Percentiles rank a stretch among this genome's conserved stretches.
phyloP scores from a whole-genome alignment of 2,113 vertebrate genomes.

The Pituophis catenifer region DNA sequence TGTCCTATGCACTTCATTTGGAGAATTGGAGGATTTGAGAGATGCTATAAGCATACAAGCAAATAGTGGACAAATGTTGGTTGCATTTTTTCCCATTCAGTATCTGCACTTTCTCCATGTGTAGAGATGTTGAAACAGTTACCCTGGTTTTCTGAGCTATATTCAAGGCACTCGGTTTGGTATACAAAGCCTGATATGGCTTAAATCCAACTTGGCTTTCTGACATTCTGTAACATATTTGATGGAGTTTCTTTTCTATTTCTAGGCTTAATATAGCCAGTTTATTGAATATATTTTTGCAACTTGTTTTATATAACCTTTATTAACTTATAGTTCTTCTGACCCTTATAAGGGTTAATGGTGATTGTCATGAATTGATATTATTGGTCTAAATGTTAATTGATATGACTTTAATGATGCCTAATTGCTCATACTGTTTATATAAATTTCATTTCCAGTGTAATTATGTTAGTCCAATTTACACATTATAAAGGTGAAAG shows the following conservation, averaged over 20 bases:
- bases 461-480: slow-evolving; percentile 16
- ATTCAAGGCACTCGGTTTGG: neutral
- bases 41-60: neutral
- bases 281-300: neutral
- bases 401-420: slow-evolving; percentile 18
- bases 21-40: neutral
- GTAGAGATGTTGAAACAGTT: neutral
- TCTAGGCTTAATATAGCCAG: neutral
- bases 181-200: neutral
- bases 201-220: neutral
- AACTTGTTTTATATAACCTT: neutral
- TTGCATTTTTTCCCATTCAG: neutral
- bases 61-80: neutral
- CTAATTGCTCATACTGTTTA: slow-evolving; percentile 42
- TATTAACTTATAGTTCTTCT: neutral
- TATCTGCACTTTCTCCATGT: neutral
- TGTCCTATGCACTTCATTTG: neutral
- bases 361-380: slow-evolving; percentile 9
- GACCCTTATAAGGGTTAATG: neutral
- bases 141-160: neutral
- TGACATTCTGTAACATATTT: neutral
- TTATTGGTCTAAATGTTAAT: slow-evolving; percentile 39
- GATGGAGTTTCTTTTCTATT: neutral
- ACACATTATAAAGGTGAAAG: neutral
- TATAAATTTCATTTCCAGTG: slow-evolving; percentile 47